Conservation (phyloP, 2,888 invertebrate genomes). For the Lochmaea capreae region DNA sequence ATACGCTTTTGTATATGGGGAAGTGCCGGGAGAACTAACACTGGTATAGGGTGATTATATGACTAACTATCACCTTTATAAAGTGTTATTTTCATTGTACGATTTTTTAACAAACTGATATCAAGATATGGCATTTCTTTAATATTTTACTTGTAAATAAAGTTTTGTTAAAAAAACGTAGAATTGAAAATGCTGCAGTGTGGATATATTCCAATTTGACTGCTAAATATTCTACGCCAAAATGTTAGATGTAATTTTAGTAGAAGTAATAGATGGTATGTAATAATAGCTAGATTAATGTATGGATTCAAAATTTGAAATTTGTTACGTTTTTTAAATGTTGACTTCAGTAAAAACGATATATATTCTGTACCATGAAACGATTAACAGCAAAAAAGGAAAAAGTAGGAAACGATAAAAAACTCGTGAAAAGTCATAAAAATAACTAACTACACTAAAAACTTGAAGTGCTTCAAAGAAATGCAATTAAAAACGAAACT, state of each 20-base stretch:
- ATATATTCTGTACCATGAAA: no score
- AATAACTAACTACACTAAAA: background rate
- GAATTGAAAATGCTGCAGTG: conserved; percentile 24
- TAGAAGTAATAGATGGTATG: conserved; percentile 35
- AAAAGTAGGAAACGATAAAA: no score
- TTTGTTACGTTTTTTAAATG: background rate
- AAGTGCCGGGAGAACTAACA: conserved; percentile 18
- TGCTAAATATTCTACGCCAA: conserved; percentile 44
- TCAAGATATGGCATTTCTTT: background rate
- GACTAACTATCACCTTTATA: conserved; percentile 5
- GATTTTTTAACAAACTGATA: background rate
- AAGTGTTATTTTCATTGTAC: conserved; percentile 22
- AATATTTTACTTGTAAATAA: background rate
- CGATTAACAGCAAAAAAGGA: no score
- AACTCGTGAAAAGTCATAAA: no score
- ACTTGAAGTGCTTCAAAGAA: no score
- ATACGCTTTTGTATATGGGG: conserved; percentile 19
- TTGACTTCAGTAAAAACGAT: no score
- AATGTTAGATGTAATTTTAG: conserved; percentile 41
- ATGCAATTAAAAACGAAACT: no score
- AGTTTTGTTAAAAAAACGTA: conserved; percentile 15
- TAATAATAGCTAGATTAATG: conserved; percentile 16
- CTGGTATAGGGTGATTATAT: conserved; percentile 15
- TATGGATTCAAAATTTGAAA: conserved; percentile 11
- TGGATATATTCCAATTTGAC: conserved; percentile 31